A percentile compares a stretch with the other conserved stretches of the same genome.
These are phyloP conservation scores for rabbit (Oryctolagus cuniculus) DNA, from an alignment of 2,113 vertebrate genomes.

Conservation along the genomic window mOryCun1.1 NC_091436.1:169771501-169772000, in stretches of 20 bases:
- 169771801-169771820: background rate
- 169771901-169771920: no score
- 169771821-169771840: background rate
- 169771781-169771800: background rate
- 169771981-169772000: no score
- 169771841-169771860: no score
- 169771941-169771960: no score
- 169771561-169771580: background rate
- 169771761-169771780: background rate
- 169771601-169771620: background rate
- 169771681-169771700: background rate
- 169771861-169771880: no score
- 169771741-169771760: background rate
- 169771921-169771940: no score
- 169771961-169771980: no score
- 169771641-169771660: constrained; percentile 23
- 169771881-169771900: no score
- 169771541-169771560: background rate
- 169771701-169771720: background rate
- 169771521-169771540: background rate
- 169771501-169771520: background rate
- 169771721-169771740: background rate
- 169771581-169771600: background rate
- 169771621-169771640: background rate
- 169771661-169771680: background rate